Conservation (phyloP, 1,140 invertebrate species). For the Chironomus tepperi region DNA sequence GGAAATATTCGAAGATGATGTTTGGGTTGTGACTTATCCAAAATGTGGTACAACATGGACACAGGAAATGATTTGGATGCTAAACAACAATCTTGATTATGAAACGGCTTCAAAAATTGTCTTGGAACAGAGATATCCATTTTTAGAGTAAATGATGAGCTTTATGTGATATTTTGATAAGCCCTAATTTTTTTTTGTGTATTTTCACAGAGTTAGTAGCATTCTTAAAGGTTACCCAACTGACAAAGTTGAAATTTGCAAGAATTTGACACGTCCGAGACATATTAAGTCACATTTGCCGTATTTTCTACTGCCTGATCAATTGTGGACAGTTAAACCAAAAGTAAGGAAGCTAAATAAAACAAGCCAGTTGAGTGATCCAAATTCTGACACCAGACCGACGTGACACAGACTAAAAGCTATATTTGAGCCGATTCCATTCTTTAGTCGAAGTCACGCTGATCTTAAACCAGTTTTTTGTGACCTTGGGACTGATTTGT, state of each 20-base stretch:
- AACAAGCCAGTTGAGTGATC: too few relatives aligned
- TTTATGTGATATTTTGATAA: too few relatives aligned
- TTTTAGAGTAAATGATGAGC: too few relatives aligned
- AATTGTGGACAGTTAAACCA: constrained; percentile 39
- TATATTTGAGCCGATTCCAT: constrained; percentile 36
- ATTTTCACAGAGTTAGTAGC: neutral
- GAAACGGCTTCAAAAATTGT: constrained; percentile 32
- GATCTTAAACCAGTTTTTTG: too few relatives aligned
- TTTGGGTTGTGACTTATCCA: constrained; percentile 43
- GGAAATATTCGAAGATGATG: constrained; percentile 38
- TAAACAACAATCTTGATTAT: constrained; percentile 47
- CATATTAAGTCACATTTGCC: constrained; percentile 57
- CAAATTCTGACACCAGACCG: too few relatives aligned
- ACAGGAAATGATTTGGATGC: constrained; percentile 52
- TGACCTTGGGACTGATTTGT: too few relatives aligned
- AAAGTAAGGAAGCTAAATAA: constrained; percentile 42
- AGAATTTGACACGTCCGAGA: constrained; percentile 42
- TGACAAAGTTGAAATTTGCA: constrained; percentile 29
- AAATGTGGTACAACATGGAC: constrained; percentile 53
- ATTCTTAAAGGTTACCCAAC: neutral
- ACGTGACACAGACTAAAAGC: too few relatives aligned
- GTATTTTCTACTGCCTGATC: constrained; percentile 47
- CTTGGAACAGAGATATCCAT: constrained; percentile 32
- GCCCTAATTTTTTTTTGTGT: too few relatives aligned
- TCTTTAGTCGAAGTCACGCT: too few relatives aligned